Evolutionary conservation across 2,888 invertebrate species (phyloP).

Genomic region (Drosophila nr. perissopoda): DNA sequence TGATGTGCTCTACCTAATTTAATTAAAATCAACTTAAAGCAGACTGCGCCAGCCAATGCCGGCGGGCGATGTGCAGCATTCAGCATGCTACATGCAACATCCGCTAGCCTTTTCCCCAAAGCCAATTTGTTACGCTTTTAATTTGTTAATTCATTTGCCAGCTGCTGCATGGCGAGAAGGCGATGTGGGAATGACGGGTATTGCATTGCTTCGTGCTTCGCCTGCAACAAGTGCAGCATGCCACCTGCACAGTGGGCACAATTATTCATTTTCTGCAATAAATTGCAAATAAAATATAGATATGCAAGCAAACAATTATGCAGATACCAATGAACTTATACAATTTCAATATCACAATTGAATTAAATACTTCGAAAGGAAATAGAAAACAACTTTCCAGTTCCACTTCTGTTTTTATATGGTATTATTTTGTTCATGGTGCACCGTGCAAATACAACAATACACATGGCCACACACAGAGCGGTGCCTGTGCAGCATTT

Average conservation of each 20-base stretch:
- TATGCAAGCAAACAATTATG: neutral
- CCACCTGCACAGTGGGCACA: slow-evolving; percentile 17
- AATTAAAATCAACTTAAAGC: slow-evolving; percentile 77
- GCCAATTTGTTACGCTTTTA: slow-evolving; percentile 76
- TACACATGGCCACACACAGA: slow-evolving; percentile 8
- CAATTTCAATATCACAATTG: neutral
- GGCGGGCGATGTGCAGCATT: slow-evolving; percentile 17
- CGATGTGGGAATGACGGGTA: slow-evolving; percentile 8
- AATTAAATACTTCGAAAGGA: neutral
- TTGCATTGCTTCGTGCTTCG: slow-evolving; percentile 36
- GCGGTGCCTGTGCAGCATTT: slow-evolving; percentile 53
- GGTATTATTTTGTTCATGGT: neutral
- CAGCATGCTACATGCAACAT: slow-evolving; percentile 44
- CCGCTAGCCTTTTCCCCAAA: slow-evolving; percentile 41
- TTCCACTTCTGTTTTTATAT: neutral
- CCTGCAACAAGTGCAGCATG: slow-evolving; percentile 60
- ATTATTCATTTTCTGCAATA: neutral
- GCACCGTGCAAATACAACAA: neutral
- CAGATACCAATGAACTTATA: neutral
- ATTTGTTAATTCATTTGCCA: slow-evolving; percentile 77
- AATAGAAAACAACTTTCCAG: neutral
- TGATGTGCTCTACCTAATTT: slow-evolving; percentile 64
- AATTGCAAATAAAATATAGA: neutral
- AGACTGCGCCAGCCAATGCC: slow-evolving; percentile 37
- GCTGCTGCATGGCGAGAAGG: slow-evolving; percentile 31